Evolutionary conservation across 1,140 invertebrate species (phyloP).

Genomic region (Pomacea maculata): DNA sequence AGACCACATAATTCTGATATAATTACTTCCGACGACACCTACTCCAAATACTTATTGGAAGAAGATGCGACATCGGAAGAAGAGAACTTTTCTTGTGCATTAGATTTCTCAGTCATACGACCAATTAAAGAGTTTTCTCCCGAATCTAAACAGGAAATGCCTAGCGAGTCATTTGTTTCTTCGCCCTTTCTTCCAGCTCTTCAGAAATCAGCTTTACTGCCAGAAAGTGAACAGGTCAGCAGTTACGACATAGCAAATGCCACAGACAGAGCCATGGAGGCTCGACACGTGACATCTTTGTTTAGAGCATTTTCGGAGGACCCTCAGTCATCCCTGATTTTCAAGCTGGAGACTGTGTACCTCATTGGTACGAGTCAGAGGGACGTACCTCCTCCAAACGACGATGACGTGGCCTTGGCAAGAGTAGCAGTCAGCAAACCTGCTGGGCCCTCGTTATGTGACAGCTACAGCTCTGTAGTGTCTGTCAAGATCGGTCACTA

Average conservation of each 20-base stretch:
- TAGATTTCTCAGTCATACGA: too few species aligned
- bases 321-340: conserved; percentile 4
- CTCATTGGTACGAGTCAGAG: background rate
- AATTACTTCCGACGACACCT: too few species aligned
- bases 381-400: background rate
- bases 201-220: background rate
- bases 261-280: conserved; percentile 3
- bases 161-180: too few species aligned
- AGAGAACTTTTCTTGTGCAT: too few species aligned
- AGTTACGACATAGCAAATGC: conserved; percentile 2
- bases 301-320: conserved; percentile 2
- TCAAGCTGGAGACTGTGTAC: conserved; percentile 14
- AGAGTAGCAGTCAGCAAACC: too few species aligned
- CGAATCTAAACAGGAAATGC: too few species aligned
- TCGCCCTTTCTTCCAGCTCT: background rate
- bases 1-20: too few species aligned
- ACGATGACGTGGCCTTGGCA: too few species aligned
- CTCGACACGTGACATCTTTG: conserved; percentile 13
- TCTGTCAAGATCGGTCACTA: background rate
- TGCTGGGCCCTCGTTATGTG: background rate
- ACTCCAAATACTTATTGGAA: too few species aligned
- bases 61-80: too few species aligned
- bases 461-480: conserved; percentile 4
- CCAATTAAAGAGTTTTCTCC: too few species aligned
- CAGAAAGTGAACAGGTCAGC: conserved; percentile 1